These are phyloP conservation scores for Nilaparvata lugens DNA, from an alignment of 1,140 invertebrate genomes.

Conservation along the genomic window DNA sequence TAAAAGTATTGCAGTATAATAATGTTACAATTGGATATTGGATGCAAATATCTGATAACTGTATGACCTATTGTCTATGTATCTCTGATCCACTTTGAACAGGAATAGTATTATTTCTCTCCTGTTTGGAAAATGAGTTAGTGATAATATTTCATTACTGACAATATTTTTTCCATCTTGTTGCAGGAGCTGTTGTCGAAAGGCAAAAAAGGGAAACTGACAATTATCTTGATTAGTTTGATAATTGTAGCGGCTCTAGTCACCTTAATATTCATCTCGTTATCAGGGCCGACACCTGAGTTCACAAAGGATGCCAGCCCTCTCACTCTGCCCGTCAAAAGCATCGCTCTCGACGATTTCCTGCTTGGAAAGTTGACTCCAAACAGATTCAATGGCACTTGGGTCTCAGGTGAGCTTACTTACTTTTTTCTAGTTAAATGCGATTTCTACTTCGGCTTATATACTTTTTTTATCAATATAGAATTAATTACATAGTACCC, in stretches of 20 bases:
- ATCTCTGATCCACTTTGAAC: too few relatives aligned
- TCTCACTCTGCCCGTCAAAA: not conserved
- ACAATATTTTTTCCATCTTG: constrained; percentile 8
- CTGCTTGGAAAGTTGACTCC: constrained; percentile 37
- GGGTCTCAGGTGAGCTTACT: constrained; percentile 37
- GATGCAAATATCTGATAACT: too few relatives aligned
- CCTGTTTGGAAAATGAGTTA: too few relatives aligned
- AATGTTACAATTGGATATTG: too few relatives aligned
- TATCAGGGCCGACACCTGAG: constrained; percentile 9
- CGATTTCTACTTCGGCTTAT: too few relatives aligned
- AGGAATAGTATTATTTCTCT: too few relatives aligned
- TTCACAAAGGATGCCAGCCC: constrained; percentile 11
- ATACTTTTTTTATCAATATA: too few relatives aligned
- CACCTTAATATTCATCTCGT: constrained; percentile 1
- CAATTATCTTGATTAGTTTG: constrained; percentile 29
- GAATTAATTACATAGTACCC: too few relatives aligned
- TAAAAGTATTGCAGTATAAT: too few relatives aligned
- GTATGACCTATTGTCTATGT: too few relatives aligned
- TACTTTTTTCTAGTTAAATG: constrained; percentile 35
- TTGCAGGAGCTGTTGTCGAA: constrained; percentile 38
- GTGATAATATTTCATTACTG: too few relatives aligned
- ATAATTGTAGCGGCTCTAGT: constrained; percentile 26
- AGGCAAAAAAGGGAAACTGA: constrained; percentile 31
- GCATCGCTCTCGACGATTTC: constrained; percentile 36
- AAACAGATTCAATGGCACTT: constrained; percentile 42